Evolutionary conservation across 2,113 vertebrate genomes (phyloP).

Genomic region (Varanus salvator): DNA sequence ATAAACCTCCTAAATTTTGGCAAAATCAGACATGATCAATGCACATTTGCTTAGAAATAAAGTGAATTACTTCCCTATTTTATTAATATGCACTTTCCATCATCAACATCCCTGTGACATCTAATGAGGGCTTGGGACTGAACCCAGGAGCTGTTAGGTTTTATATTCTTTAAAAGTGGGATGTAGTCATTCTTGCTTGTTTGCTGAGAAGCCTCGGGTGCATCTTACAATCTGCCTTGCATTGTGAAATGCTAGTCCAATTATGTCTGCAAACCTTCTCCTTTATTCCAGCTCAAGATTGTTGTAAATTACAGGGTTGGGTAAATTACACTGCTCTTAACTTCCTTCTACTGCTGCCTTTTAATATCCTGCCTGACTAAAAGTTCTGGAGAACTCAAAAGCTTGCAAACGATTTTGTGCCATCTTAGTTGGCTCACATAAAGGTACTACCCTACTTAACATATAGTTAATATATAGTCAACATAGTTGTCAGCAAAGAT

Average conservation of each 20-base stretch:
- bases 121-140: background rate
- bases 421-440: background rate
- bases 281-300: background rate
- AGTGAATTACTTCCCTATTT: too few species aligned
- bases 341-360: background rate
- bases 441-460: background rate
- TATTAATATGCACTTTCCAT: too few species aligned
- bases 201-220: background rate
- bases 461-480: too few species aligned
- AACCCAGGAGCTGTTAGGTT: background rate
- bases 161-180: background rate
- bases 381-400: background rate
- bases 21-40: too few species aligned
- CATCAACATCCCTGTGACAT: too few species aligned
- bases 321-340: background rate
- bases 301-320: background rate
- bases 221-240: background rate
- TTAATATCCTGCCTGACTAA: background rate
- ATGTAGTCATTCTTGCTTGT: background rate
- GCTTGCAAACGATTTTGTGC: background rate
- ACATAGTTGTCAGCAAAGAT: too few species aligned
- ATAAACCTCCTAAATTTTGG: too few species aligned
- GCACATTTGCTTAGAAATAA: too few species aligned
- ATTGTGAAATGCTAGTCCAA: background rate
- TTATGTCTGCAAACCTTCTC: background rate